Evolutionary conservation across 2,113 vertebrate species (phyloP).

Genomic region (Xerus inauris): DNA sequence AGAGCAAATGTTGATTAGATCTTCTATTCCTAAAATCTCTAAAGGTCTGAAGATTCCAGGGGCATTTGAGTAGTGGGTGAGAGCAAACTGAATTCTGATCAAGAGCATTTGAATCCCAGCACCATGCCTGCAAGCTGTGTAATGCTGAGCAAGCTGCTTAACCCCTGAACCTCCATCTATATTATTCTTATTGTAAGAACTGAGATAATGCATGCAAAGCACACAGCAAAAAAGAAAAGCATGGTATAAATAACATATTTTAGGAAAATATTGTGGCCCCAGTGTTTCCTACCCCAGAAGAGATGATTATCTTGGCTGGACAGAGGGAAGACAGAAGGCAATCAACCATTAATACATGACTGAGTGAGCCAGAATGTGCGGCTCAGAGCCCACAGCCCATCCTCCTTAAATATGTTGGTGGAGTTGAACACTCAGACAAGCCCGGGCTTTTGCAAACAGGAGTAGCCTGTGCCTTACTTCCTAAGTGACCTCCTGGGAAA

Average conservation of each 20-base stretch:
- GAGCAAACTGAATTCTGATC: background rate
- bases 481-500: too few relatives aligned
- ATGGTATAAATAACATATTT: background rate
- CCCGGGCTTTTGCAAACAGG: too few relatives aligned
- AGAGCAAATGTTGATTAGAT: background rate
- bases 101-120: background rate
- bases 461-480: too few relatives aligned
- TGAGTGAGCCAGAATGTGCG: background rate
- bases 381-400: background rate
- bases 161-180: background rate
- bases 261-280: background rate
- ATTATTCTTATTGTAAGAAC: background rate
- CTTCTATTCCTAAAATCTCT: background rate
- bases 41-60: background rate
- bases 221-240: background rate
- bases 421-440: too few relatives aligned
- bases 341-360: background rate
- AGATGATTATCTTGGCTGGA: background rate
- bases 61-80: too few relatives aligned
- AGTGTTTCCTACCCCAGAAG: background rate
- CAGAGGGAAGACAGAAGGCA: background rate
- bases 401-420: background rate
- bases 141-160: background rate
- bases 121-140: background rate
- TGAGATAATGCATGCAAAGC: background rate